Percentiles rank a stretch among this genome's conserved stretches.
Evolutionary conservation across 1,140 invertebrate genomes (phyloP).

Genomic region (Drosophila pachea): DNA sequence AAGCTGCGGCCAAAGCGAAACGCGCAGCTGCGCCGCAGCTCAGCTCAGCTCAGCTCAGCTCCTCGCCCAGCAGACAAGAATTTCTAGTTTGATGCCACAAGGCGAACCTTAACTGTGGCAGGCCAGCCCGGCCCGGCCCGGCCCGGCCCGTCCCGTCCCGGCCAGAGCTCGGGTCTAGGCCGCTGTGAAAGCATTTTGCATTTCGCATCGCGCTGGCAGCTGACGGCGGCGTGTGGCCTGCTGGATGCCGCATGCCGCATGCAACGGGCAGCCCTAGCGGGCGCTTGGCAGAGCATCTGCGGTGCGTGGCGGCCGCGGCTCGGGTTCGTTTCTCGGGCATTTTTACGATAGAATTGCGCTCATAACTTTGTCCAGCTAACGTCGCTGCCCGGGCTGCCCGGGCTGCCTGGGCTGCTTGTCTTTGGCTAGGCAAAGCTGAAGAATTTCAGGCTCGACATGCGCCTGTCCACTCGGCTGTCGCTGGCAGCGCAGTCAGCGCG

Average conservation of each 20-base stretch:
- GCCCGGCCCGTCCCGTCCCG: not conserved
- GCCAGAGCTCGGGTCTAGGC: conserved; percentile 27
- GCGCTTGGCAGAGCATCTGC: too few species aligned
- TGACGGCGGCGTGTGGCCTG: too few species aligned
- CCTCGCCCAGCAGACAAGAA: conserved; percentile 58
- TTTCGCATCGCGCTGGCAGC: conserved; percentile 24
- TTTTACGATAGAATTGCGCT: conserved; percentile 75
- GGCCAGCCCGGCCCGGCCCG: conserved; percentile 14
- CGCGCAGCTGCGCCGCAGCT: conserved; percentile 8
- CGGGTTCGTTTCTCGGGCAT: conserved; percentile 51
- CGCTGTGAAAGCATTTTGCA: conserved; percentile 71
- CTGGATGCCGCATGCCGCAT: too few species aligned
- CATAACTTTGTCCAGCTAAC: conserved; percentile 62
- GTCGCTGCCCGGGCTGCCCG: conserved; percentile 15
- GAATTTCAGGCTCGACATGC: conserved; percentile 54
- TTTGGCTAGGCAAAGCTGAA: conserved; percentile 58
- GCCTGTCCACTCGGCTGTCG: conserved; percentile 35
- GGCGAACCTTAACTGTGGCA: conserved; percentile 64
- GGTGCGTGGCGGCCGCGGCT: not conserved
- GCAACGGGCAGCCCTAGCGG: too few species aligned
- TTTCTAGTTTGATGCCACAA: conserved; percentile 60
- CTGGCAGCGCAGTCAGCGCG: conserved; percentile 16
- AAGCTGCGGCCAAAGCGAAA: conserved; percentile 1
- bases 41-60: not conserved
- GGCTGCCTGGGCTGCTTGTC: conserved; percentile 53